Percentiles rank a stretch among this genome's conserved stretches.
Evolutionary conservation across 1,140 invertebrate species (phyloP).

Genomic region (Drosophila fuyamai): DNA sequence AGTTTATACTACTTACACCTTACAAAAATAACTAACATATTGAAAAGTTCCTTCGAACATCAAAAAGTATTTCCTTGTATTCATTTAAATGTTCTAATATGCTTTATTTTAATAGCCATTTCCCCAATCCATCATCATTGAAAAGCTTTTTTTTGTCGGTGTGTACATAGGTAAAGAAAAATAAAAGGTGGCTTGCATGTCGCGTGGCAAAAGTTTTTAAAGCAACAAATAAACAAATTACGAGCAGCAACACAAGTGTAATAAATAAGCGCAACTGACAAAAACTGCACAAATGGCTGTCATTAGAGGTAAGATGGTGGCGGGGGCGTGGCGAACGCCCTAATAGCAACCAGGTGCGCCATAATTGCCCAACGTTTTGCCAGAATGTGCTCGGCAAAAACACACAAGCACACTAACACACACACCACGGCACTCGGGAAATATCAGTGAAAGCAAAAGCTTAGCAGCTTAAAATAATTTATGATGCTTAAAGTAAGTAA

Average conservation of each 20-base stretch:
- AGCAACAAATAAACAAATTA: slow-evolving; percentile 77
- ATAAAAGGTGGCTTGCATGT: slow-evolving; percentile 26
- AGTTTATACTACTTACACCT: no score
- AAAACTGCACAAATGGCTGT: slow-evolving; percentile 81
- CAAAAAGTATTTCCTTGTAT: no score
- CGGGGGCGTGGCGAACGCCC: slow-evolving; percentile 30
- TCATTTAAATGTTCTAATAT: no score
- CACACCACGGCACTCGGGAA: slow-evolving; percentile 4
- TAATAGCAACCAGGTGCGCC: slow-evolving; percentile 68
- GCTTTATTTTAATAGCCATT: not conserved
- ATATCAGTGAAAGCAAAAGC: slow-evolving; percentile 55
- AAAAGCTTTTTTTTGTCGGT: not conserved
- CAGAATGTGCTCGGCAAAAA: slow-evolving; percentile 43
- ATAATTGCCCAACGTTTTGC: slow-evolving; percentile 77
- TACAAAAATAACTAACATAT: no score
- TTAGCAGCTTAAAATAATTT: slow-evolving; percentile 81
- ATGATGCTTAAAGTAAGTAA: slow-evolving; percentile 82
- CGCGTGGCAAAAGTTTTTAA: slow-evolving; percentile 51
- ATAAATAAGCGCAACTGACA: slow-evolving; percentile 78
- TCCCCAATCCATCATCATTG: slow-evolving; percentile 10
- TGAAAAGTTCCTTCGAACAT: no score
- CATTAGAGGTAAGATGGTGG: slow-evolving; percentile 62
- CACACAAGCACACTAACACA: slow-evolving; percentile 31
- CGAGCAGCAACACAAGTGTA: slow-evolving; percentile 57
- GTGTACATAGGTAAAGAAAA: slow-evolving; percentile 1